Percentiles rank a stretch among this genome's conserved stretches.
phyloP scores from a whole-genome alignment of 2,113 vertebrate species.

The Cervus canadensis region DNA sequence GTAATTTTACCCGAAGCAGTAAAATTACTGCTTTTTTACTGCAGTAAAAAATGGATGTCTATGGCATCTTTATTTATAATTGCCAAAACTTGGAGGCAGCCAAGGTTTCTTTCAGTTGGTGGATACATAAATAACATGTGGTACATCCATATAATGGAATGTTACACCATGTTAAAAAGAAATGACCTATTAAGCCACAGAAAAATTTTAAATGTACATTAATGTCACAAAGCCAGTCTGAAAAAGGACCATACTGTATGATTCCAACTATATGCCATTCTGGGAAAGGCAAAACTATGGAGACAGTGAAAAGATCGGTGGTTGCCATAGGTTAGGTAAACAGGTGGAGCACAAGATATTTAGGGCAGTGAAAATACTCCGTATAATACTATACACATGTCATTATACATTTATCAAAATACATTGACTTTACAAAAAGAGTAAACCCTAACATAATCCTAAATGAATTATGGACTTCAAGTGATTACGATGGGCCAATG shows the following conservation, averaged over 20 bases:
- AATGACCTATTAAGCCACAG: not conserved
- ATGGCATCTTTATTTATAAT: not conserved
- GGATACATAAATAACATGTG: not conserved
- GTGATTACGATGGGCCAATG: not conserved
- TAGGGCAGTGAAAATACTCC: not conserved
- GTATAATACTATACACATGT: not conserved
- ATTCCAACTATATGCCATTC: not conserved
- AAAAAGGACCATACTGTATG: not conserved
- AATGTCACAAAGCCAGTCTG: not conserved
- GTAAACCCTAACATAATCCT: not conserved
- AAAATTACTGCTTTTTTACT: no score
- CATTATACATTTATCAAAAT: not conserved
- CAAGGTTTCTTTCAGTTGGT: not conserved
- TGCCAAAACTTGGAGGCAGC: not conserved
- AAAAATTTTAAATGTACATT: not conserved
- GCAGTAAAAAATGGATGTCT: not conserved
- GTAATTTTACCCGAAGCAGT: not conserved
- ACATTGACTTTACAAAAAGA: not conserved
- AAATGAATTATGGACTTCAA: not conserved
- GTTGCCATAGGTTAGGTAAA: not conserved
- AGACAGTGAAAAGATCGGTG: not conserved
- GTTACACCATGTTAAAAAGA: not conserved
- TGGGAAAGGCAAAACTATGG: not conserved
- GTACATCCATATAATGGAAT: not conserved
- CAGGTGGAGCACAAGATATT: not conserved